Evolutionary conservation across 2,888 invertebrate species (phyloP).

Genomic region (Platycheirus rosarum): DNA sequence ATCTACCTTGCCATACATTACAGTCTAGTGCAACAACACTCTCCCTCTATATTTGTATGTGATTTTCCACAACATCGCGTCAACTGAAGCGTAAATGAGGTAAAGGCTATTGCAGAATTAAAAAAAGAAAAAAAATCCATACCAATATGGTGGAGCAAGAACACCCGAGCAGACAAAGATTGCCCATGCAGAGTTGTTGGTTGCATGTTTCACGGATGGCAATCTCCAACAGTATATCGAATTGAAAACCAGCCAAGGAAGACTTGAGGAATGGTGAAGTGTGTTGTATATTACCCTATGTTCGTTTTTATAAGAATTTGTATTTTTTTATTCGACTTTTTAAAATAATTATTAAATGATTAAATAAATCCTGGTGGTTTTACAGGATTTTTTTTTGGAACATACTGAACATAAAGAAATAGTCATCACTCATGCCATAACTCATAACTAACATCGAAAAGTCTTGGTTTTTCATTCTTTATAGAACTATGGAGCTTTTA

Average conservation of each 20-base stretch:
- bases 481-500: too few species aligned
- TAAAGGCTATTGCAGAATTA: slow-evolving; percentile 61
- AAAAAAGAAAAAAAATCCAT: too few species aligned
- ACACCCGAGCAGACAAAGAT: slow-evolving; percentile 33
- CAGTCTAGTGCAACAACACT: slow-evolving; percentile 27
- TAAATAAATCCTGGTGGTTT: too few species aligned
- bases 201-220: slow-evolving; percentile 17
- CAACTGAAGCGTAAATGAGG: slow-evolving; percentile 68
- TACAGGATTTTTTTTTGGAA: too few species aligned
- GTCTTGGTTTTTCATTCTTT: too few species aligned
- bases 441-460: too few species aligned
- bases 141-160: slow-evolving; percentile 24
- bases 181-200: slow-evolving; percentile 17
- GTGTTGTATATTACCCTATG: slow-evolving; percentile 13
- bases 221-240: slow-evolving; percentile 36
- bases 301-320: too few species aligned
- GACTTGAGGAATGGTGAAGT: not conserved
- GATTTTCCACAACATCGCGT: slow-evolving; percentile 15
- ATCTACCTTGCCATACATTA: slow-evolving; percentile 24
- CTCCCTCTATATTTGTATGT: slow-evolving; percentile 32
- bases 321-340: too few species aligned
- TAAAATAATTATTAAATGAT: too few species aligned
- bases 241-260: not conserved
- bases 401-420: too few species aligned
- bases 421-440: too few species aligned